Conservation (phyloP, 2,888 invertebrate species). For the Lasioglossum vierecki region DNA sequence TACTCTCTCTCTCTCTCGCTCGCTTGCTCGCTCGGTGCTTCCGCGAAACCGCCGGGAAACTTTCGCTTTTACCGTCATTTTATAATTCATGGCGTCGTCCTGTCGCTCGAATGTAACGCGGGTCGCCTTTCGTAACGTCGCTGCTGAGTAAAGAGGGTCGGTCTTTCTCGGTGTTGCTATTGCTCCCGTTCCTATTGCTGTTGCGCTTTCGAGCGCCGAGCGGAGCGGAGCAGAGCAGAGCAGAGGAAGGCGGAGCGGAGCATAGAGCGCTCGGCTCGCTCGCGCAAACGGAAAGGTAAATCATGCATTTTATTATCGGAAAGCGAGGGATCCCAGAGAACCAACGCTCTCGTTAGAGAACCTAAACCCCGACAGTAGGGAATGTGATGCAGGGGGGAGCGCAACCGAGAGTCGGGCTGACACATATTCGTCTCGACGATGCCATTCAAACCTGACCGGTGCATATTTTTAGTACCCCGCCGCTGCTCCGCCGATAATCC, state of each 20-base stretch:
- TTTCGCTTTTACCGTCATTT: conserved; percentile 84
- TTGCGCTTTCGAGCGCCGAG: conserved; percentile 47
- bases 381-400: conserved; percentile 25
- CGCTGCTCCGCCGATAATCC: conserved; percentile 34
- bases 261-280: conserved; percentile 26
- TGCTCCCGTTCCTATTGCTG: conserved; percentile 46
- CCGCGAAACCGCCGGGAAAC: conserved; percentile 77
- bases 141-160: conserved; percentile 76
- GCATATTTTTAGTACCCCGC: conserved; percentile 50
- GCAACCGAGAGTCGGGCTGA: conserved; percentile 33
- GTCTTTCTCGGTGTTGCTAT: conserved; percentile 32
- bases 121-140: conserved; percentile 73
- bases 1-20: background rate
- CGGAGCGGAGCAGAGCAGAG: conserved; percentile 15
- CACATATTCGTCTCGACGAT: conserved; percentile 47
- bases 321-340: conserved; percentile 47
- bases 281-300: conserved; percentile 76
- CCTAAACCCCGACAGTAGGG: conserved; percentile 44
- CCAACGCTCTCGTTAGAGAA: conserved; percentile 44
- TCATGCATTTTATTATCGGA: conserved; percentile 81
- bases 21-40: conserved; percentile 47
- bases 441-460: conserved; percentile 42
- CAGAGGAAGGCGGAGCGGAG: background rate
- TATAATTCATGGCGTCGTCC: conserved; percentile 83
- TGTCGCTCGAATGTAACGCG: conserved; percentile 74